Conservation (phyloP, 2,888 invertebrate genomes). For the Criorhina ranunculi region DNA sequence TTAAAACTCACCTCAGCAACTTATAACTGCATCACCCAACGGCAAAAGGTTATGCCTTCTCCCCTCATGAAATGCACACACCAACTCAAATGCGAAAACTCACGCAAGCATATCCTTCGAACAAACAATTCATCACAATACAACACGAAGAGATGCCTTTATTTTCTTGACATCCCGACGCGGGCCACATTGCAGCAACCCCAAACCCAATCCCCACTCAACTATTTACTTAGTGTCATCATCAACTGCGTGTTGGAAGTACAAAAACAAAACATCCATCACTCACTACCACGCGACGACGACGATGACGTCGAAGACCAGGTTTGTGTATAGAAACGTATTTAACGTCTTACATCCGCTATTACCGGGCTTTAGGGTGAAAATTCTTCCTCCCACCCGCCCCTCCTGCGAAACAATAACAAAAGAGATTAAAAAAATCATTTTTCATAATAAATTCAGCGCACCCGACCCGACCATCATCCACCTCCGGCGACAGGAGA, state of each 20-base stretch:
- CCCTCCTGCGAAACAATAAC: not conserved
- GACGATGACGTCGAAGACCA: too few relatives aligned
- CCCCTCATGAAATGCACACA: too few relatives aligned
- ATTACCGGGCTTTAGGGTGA: not conserved
- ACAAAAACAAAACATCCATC: constrained; percentile 26
- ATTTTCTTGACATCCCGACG: not conserved
- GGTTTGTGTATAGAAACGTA: not conserved
- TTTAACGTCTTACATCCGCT: not conserved
- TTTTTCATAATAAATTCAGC: constrained; percentile 32
- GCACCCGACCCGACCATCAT: not conserved
- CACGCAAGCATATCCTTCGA: too few relatives aligned
- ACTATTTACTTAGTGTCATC: constrained; percentile 20
- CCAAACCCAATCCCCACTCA: not conserved
- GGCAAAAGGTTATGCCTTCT: too few relatives aligned
- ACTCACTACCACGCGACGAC: constrained; percentile 9
- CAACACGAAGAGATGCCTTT: not conserved
- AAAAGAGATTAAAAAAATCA: constrained; percentile 29
- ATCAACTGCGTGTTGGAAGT: constrained; percentile 11
- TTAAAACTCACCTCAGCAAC: too few relatives aligned
- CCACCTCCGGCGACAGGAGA: not conserved
- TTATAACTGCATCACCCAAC: too few relatives aligned
- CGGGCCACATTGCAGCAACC: not conserved
- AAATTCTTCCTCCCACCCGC: not conserved
- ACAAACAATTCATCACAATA: not conserved
- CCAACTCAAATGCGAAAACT: too few relatives aligned